Conservation (phyloP, 1,140 invertebrate species). For the Papilio aristodemus region DNA sequence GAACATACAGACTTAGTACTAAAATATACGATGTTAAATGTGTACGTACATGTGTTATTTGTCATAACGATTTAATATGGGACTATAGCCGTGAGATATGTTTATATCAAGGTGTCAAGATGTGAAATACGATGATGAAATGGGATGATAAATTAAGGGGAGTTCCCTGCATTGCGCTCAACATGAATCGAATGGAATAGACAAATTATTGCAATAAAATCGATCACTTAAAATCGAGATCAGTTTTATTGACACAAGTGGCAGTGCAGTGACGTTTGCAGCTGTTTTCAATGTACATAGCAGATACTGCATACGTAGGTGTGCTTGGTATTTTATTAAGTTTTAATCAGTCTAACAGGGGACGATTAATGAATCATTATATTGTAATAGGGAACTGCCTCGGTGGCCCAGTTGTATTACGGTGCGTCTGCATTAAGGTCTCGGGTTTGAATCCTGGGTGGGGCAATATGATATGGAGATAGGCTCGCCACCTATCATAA, state of each 20-base stretch:
- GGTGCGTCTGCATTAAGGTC: too few species aligned
- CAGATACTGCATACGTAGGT: background rate
- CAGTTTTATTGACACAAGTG: background rate
- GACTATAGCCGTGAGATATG: too few species aligned
- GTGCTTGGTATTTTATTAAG: background rate
- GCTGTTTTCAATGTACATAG: background rate
- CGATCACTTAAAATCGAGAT: background rate
- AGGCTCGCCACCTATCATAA: too few species aligned
- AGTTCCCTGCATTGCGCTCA: too few species aligned
- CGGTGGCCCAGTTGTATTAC: too few species aligned
- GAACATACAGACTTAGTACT: background rate
- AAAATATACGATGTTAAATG: background rate
- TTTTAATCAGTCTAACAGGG: too few species aligned
- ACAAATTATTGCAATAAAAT: constrained; percentile 10
- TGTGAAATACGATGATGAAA: too few species aligned
- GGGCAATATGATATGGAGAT: too few species aligned
- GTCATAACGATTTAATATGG: constrained; percentile 7
- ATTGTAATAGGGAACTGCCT: too few species aligned
- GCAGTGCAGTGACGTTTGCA: background rate
- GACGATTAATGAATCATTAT: background rate
- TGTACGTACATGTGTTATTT: constrained; percentile 7
- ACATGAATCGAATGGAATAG: background rate
- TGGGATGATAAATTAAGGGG: too few species aligned
- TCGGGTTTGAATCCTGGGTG: too few species aligned
- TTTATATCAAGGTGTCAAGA: too few species aligned